phyloP scores from a whole-genome alignment of 2,797 vertebrate species.

The Cichlasoma orientale region DNA sequence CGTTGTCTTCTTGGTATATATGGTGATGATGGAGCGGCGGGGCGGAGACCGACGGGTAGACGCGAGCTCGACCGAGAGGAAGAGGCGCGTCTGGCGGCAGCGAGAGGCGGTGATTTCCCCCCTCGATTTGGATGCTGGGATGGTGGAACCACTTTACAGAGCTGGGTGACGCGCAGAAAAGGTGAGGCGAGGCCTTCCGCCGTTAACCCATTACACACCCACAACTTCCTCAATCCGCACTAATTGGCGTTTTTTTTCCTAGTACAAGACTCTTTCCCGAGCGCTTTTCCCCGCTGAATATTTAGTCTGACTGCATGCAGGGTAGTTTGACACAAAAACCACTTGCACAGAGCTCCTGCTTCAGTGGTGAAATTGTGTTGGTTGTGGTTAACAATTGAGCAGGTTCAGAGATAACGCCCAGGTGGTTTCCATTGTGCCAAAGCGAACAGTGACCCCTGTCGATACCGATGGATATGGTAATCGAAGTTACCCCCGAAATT shows the following conservation, averaged over 20 bases:
- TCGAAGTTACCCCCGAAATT: not conserved
- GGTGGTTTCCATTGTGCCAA: constrained; percentile 15
- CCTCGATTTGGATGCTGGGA: constrained; percentile 27
- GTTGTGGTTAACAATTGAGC: constrained; percentile 51
- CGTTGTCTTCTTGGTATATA: constrained; percentile 12
- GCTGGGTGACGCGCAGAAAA: constrained; percentile 67
- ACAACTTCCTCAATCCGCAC: constrained; percentile 37
- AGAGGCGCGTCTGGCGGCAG: constrained; percentile 53
- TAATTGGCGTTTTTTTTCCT: not conserved
- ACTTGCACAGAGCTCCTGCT: not conserved
- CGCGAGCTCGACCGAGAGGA: constrained; percentile 25
- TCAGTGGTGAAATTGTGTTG: not conserved
- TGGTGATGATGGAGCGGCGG: constrained; percentile 49
- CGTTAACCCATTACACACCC: constrained; percentile 67
- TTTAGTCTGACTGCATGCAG: not conserved
- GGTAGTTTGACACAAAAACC: not conserved
- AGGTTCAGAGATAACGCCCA: constrained; percentile 72
- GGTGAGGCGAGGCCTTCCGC: constrained; percentile 71
- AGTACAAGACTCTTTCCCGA: not conserved
- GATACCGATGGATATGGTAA: not conserved
- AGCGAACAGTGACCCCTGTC: constrained; percentile 53
- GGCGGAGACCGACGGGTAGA: constrained; percentile 46
- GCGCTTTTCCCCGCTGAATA: not conserved
- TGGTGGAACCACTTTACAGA: constrained; percentile 49
- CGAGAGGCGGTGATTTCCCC: constrained; percentile 20